Percentiles rank a stretch among this genome's conserved stretches.
phyloP scores from a whole-genome alignment of 2,113 vertebrate genomes.

The Vireo altiloquus region DNA sequence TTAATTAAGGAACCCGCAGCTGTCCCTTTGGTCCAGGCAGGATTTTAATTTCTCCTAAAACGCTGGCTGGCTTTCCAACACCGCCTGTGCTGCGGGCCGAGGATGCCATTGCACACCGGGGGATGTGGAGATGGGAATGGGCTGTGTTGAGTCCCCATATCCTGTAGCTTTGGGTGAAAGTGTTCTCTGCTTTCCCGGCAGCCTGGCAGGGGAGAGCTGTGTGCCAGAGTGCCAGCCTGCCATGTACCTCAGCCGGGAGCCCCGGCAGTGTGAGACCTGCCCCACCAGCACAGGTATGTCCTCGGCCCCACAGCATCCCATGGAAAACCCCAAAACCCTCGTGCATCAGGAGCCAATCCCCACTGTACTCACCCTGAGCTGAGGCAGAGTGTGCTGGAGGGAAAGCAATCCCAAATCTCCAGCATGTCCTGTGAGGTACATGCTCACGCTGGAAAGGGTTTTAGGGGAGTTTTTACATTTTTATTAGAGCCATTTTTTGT shows the following conservation, averaged over 20 bases:
- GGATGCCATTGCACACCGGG: not conserved
- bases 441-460: not conserved
- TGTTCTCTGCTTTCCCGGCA: conserved; percentile 27
- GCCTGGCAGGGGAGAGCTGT: conserved; percentile 85
- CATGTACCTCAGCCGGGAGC: conserved; percentile 83
- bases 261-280: conserved; percentile 80
- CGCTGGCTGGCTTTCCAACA: not conserved
- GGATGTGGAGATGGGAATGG: not conserved
- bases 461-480: conserved; percentile 43
- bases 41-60: conserved; percentile 8
- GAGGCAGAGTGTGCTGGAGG: rapidly evolving
- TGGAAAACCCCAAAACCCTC: not conserved
- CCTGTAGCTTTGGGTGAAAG: not conserved
- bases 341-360: not conserved
- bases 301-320: rapidly evolving
- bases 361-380: rapidly evolving
- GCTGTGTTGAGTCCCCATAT: not conserved
- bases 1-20: conserved; percentile 2
- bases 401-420: not conserved
- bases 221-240: conserved; percentile 81
- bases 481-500: conserved; percentile 51
- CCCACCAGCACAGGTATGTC: conserved; percentile 78
- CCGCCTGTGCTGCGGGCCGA: rapidly evolving
- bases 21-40: not conserved
- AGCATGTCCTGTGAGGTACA: not conserved